Conservation (phyloP, 92 coral and sea anemone species). For the Palythoa grandis region DNA sequence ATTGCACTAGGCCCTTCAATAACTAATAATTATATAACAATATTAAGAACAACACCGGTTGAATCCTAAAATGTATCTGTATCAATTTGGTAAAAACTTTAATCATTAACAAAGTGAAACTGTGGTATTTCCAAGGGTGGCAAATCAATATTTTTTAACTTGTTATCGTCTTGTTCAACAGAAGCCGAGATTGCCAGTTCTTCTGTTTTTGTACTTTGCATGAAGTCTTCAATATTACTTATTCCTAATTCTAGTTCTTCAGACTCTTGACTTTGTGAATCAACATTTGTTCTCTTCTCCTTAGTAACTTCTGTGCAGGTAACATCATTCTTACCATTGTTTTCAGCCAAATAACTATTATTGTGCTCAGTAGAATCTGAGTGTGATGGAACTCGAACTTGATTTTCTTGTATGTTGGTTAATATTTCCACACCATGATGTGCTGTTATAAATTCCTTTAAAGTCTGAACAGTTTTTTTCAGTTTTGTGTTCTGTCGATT, state of each 20-base stretch:
- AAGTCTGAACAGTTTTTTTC: conserved; percentile 61
- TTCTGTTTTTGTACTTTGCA: conserved; percentile 17
- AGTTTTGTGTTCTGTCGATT: conserved; percentile 87
- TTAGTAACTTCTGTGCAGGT: not conserved
- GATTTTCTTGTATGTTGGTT: conserved; percentile 41
- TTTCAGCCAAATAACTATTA: not conserved
- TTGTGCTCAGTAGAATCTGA: conserved; percentile 9
- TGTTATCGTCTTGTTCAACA: not conserved
- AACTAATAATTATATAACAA: too few species aligned
- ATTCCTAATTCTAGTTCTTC: conserved; percentile 2
- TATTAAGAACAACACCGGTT: too few species aligned
- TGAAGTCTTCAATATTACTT: conserved; percentile 35
- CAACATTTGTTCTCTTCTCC: not conserved
- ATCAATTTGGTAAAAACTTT: too few species aligned
- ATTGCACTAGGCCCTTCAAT: too few species aligned
- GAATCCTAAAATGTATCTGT: too few species aligned
- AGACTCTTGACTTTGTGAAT: conserved; percentile 14
- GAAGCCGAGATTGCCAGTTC: not conserved
- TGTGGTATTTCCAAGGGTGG: conserved; percentile 57
- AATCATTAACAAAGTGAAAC: conserved; percentile 23
- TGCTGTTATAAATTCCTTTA: conserved; percentile 64
- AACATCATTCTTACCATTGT: not conserved
- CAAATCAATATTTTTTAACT: conserved; percentile 42
- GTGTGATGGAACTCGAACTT: not conserved
- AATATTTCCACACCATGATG: conserved; percentile 70